A percentile compares a stretch with the other conserved stretches of the same genome.
phyloP scores from a whole-genome alignment of 2,113 vertebrate species.

The Heterotis niloticus region DNA sequence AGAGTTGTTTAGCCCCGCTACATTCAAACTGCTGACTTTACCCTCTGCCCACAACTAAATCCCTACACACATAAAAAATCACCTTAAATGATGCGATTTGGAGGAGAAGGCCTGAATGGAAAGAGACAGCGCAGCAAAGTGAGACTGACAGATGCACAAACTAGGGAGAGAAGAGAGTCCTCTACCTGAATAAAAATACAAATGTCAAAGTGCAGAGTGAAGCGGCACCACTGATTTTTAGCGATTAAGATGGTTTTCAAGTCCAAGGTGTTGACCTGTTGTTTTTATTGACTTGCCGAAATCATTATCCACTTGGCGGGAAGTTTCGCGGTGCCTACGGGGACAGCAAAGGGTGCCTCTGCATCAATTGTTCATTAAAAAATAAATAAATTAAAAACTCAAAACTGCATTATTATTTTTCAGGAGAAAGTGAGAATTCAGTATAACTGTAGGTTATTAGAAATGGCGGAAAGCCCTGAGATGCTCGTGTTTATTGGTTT shows the following conservation, averaged over 20 bases:
- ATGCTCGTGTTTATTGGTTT: too few relatives aligned
- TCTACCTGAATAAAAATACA: not conserved
- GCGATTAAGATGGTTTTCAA: not conserved
- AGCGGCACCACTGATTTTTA: not conserved
- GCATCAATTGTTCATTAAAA: not conserved
- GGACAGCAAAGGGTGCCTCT: not conserved
- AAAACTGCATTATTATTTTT: constrained; percentile 12
- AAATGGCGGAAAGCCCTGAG: too few relatives aligned
- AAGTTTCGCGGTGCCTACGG: not conserved
- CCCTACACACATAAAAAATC: not conserved
- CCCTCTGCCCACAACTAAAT: constrained; percentile 31
- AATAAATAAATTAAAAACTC: constrained; percentile 8
- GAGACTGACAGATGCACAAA: constrained; percentile 25
- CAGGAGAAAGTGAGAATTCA: not conserved
- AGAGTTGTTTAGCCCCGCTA: constrained; percentile 23
- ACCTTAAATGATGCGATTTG: constrained; percentile 29
- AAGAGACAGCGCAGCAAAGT: constrained; percentile 19
- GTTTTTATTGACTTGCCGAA: not conserved
- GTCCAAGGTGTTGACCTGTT: not conserved
- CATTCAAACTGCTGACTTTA: constrained; percentile 29
- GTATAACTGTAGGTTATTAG: too few relatives aligned
- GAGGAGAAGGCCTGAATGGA: constrained; percentile 26
- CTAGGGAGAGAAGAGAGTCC: not conserved
- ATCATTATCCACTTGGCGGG: not conserved
- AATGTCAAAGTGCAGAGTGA: constrained; percentile 17